Base-by-base conservation (phyloP, 92 coral and sea anemone species). In the Zoanthus sansibaricus region DNA sequence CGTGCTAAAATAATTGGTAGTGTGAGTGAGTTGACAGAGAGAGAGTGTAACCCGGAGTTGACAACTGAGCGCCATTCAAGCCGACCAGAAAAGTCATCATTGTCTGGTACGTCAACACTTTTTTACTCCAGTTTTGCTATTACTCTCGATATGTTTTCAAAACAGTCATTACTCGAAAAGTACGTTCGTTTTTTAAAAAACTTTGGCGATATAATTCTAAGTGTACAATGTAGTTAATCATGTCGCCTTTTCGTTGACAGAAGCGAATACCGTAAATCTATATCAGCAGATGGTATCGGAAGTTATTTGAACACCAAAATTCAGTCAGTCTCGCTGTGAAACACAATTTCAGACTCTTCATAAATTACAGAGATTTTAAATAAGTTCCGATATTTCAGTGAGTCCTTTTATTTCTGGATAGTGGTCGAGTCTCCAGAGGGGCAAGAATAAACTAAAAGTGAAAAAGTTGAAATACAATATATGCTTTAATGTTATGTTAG, bases 281-380 rank as follows among this genome's bases (percentile, higher is more conserved):
- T 51, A 76, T 31, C 25, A 76, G 45, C 68, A 76, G 82, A 76
- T 76, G 82, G 82, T 76, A 76, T 76, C 82, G 52, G 32, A 76
- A 58, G 3, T 54, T 52, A 12, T 14, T 30, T 30, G 68, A 54
- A 11, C 42, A 16, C 30, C 44, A 30, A 20, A 76, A 10, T 16
- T 46, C 1, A 75, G 37, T 4, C 18, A 45, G n/a, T 56, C 9
- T 2, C 10, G 62, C 42, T 32, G 4, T 52, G 16, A 48, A 75
- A 52, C 21, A 16, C 56, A 6, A 15, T 20, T 47, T 37, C 7
- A 73, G 16, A 62, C 69, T 17, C 30, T 9, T 20, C 5, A 73
- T 2, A 10, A 0, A 44, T 17, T 25, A 1, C 6, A 47, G 9
- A 44, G 45, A 70, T 30, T 16, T 9, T 8, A 31, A 70, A 70